phyloP scores from a whole-genome alignment of 1,140 invertebrate species.

The Neodiprion fabricii region DNA sequence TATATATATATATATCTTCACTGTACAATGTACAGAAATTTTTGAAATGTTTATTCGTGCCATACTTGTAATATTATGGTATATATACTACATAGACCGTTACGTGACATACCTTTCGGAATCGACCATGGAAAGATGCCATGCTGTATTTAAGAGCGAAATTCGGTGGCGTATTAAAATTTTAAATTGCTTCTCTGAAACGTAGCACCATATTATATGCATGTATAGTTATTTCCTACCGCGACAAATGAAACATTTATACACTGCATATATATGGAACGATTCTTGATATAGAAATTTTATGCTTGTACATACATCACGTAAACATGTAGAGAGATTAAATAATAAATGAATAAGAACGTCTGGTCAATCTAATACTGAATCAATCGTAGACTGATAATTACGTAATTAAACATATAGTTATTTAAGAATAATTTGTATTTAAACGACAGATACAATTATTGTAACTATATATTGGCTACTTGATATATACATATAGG shows the following conservation, averaged over 20 bases:
- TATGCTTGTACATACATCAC: not conserved
- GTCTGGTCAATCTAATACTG: not conserved
- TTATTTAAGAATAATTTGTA: not conserved
- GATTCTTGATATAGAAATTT: not conserved
- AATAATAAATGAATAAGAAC: not conserved
- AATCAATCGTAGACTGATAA: not conserved
- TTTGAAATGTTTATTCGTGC: not conserved
- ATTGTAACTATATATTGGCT: not conserved
- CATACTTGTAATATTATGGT: not conserved
- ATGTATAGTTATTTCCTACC: not conserved
- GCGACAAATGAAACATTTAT: not conserved
- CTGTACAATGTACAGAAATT: not conserved
- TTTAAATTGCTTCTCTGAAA: too few relatives aligned
- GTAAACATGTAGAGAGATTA: too few relatives aligned
- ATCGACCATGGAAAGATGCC: too few relatives aligned
- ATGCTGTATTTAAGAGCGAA: too few relatives aligned
- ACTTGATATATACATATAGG: too few relatives aligned
- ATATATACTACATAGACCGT: too few relatives aligned
- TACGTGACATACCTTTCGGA: too few relatives aligned
- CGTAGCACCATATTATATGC: too few relatives aligned
- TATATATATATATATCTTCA: not conserved
- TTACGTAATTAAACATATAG: not conserved
- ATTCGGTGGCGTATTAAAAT: too few relatives aligned
- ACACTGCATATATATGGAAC: too few relatives aligned
- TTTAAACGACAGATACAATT: not conserved